Evolutionary conservation across 2,797 vertebrate species (phyloP).

Genomic region (Vipera latastei): DNA sequence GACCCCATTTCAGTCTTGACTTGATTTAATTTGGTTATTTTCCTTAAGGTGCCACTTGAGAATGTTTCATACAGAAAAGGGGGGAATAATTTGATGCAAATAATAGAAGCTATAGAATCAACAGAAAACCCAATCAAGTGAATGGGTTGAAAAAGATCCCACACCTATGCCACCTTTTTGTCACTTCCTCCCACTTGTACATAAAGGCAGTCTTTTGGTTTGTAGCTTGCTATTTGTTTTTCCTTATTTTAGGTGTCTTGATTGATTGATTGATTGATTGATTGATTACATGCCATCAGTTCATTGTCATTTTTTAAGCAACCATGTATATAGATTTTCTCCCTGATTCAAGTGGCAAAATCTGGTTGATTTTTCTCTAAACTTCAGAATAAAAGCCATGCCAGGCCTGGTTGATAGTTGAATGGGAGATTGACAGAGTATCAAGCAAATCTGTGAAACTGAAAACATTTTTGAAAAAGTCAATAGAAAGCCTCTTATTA

Average conservation of each 20-base stretch:
- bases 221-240: neutral
- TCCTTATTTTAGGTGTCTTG: neutral
- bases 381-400: neutral
- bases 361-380: neutral
- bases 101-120: neutral
- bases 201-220: neutral
- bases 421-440: neutral
- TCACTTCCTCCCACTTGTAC: neutral
- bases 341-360: neutral
- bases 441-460: neutral
- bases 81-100: neutral
- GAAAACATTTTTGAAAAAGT: neutral
- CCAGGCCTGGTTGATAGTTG: neutral
- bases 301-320: neutral
- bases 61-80: neutral
- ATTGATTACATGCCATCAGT: neutral
- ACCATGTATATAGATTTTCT: neutral
- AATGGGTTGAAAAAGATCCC: neutral
- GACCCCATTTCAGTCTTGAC: neutral
- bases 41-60: neutral
- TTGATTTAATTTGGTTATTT: neutral
- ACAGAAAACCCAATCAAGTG: neutral
- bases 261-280: neutral
- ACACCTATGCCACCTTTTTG: neutral
- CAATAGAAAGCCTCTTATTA: neutral